A percentile compares a stretch with the other conserved stretches of the same genome.
These are phyloP conservation scores for Campylomormyrus numenius DNA, from an alignment of 2,113 vertebrate genomes.

Conservation along the genomic window DNA sequence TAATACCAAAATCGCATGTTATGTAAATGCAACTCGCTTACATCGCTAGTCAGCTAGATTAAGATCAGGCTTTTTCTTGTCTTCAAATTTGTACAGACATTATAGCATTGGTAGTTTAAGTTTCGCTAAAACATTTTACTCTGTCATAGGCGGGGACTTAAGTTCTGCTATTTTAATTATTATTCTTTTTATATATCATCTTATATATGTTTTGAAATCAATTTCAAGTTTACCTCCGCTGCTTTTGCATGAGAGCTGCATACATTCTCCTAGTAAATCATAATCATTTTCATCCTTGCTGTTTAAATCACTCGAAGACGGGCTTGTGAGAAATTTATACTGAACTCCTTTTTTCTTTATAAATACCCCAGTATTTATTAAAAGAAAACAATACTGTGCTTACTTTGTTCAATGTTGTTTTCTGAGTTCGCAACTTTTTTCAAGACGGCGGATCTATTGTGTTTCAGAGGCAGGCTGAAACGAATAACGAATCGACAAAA, in stretches of 20 bases:
- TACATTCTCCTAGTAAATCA: neutral
- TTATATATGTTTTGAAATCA: neutral
- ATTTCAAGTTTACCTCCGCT: neutral
- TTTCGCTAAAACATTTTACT: neutral
- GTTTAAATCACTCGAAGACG: too few species aligned
- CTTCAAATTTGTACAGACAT: neutral
- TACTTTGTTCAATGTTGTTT: neutral
- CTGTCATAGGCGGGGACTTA: neutral
- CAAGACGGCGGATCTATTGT: neutral
- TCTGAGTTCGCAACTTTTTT: neutral
- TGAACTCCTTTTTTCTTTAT: too few species aligned
- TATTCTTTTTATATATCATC: too few species aligned
- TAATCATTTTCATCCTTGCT: too few species aligned
- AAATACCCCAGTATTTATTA: too few species aligned
- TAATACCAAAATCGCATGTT: neutral
- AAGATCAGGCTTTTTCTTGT: neutral
- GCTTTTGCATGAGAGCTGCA: neutral
- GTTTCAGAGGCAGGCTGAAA: neutral
- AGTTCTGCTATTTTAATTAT: too few species aligned
- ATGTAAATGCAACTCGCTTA: too few species aligned
- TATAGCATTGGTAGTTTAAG: neutral
- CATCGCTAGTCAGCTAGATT: neutral
- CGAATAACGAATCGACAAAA: neutral
- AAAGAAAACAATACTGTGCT: too few species aligned
- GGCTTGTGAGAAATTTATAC: too few species aligned